Base-by-base conservation (phyloP, 1,140 invertebrate genomes). In the Trichogramma pretiosum region DNA sequence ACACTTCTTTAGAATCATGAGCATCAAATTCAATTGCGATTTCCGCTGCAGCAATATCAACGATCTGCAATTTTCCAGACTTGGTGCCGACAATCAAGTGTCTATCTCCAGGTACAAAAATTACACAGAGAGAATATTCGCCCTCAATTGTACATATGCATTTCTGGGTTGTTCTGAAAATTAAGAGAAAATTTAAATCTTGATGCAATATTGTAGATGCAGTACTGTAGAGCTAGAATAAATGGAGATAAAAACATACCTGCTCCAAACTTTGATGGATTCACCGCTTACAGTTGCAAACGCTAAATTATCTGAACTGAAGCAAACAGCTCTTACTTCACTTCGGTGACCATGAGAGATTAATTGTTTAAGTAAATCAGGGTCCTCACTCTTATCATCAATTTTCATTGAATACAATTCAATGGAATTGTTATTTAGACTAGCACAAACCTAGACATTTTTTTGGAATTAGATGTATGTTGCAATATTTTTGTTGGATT, bases 251-350 rank as follows among this genome's bases (percentile, higher is more conserved):
- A 18, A 35, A 21, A 32, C 14, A 3, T 72, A 89, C 78, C 90
- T 83, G 63, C 93, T 94, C 94, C 94, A 98, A 32, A 97, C 74
- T 76, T 97, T 97, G 5, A 96, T 72, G 17, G 84, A 82, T 57
- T 96, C 90, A 4, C 77, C 80, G 61, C 91, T 87, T 0, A 83
- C 90, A 0, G 93, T 89, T 14, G 87, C 77, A 53, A 95, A 78
- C 5, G 85, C 86, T 32, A 89, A 72, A 62, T 87, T 89, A 65
- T 98, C 93, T 17, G 89, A 90, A 63, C 89, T 94, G 60, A 98
- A 94, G 39, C 81, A 79, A 13, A 98, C 70, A 26, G 84, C 82
- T 28, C 89, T 74, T 3, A 96, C 84, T 67, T 98, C 88, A 37
- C 84, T 87, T 35, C 89, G 81, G 73, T 99, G 96, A 2, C 93